Percentiles rank a stretch among this genome's conserved stretches.
phyloP scores from a whole-genome alignment of 1,140 invertebrate genomes.

The Gerris buenoi region DNA sequence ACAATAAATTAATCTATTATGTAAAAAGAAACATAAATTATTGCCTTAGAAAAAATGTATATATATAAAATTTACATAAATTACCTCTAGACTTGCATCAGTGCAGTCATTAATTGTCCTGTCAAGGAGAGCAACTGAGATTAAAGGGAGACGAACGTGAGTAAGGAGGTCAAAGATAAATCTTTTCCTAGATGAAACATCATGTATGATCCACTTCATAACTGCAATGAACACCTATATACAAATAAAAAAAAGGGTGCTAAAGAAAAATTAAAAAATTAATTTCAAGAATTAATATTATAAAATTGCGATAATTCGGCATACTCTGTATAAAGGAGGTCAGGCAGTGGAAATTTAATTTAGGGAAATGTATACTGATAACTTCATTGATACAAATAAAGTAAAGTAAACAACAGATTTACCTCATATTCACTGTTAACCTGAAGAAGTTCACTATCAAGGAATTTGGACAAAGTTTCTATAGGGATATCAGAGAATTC shows the following conservation, averaged over 20 bases:
- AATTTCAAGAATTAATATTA: too few species aligned
- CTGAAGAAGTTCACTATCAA: slow-evolving; percentile 75
- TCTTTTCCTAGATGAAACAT: slow-evolving; percentile 57
- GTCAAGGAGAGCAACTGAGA: slow-evolving; percentile 67
- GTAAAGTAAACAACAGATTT: too few species aligned
- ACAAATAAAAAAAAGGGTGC: background rate
- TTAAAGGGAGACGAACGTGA: slow-evolving; percentile 67
- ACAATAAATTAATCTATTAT: too few species aligned
- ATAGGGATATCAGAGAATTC: slow-evolving; percentile 77
- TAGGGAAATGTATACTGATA: too few species aligned
- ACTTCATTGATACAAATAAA: too few species aligned
- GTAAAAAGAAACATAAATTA: too few species aligned
- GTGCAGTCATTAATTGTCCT: slow-evolving; percentile 61
- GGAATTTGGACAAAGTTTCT: slow-evolving; percentile 58
- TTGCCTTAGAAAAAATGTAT: too few species aligned
- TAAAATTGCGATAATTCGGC: too few species aligned
- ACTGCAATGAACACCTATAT: slow-evolving; percentile 71
- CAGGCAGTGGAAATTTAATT: too few species aligned
- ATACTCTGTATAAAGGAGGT: too few species aligned
- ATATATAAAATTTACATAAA: too few species aligned
- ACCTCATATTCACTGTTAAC: slow-evolving; percentile 85
- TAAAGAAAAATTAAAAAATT: too few species aligned
- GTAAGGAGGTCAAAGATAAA: slow-evolving; percentile 77
- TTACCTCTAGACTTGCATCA: slow-evolving; percentile 56
- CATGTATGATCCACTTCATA: slow-evolving; percentile 76